These are phyloP conservation scores for Hirtodrosophila cameraria DNA, from an alignment of 2,888 invertebrate genomes.

Conservation along the genomic window DNA sequence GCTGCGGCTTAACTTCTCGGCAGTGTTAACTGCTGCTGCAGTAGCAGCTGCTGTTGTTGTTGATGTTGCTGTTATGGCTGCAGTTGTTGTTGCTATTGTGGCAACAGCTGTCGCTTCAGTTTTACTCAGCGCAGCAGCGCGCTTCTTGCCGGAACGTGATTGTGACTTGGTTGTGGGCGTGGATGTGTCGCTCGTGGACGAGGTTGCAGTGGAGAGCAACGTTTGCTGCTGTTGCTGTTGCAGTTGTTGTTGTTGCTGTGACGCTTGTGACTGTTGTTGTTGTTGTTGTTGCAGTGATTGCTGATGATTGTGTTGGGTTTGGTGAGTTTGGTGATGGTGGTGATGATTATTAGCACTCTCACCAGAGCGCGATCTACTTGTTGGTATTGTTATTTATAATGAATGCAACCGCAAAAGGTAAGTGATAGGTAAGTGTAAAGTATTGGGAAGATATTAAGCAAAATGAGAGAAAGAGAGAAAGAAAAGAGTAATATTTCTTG, in stretches of 20 bases:
- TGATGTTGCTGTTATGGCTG: slow-evolving; percentile 12
- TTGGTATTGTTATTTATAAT: slow-evolving; percentile 17
- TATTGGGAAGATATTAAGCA: slow-evolving; percentile 60
- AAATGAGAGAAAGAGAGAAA: slow-evolving; percentile 42
- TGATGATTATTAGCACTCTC: slow-evolving; percentile 72
- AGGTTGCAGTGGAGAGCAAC: slow-evolving; percentile 28
- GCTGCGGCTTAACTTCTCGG: slow-evolving; percentile 59
- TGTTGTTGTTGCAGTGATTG: slow-evolving; percentile 42
- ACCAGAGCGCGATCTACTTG: slow-evolving; percentile 80
- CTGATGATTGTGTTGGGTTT: slow-evolving; percentile 60
- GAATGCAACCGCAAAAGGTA: slow-evolving; percentile 3
- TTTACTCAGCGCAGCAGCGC: slow-evolving; percentile 76
- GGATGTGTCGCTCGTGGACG: slow-evolving; percentile 36
- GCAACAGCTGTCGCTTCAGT: slow-evolving; percentile 38
- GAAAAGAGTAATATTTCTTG: slow-evolving; percentile 30
- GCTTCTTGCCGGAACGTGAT: slow-evolving; percentile 83
- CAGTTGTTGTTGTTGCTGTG: slow-evolving; percentile 48
- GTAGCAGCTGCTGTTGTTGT: slow-evolving; percentile 19
- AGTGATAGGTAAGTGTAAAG: slow-evolving; percentile 23
- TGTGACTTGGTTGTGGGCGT: slow-evolving; percentile 59
- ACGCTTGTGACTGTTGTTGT: slow-evolving; percentile 37
- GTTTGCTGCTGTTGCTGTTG: slow-evolving; percentile 59
- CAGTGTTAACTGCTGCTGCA: slow-evolving; percentile 28
- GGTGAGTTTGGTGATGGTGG: slow-evolving; percentile 63
- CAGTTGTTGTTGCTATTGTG: slow-evolving; percentile 17